Base-by-base conservation (phyloP, 2,888 invertebrate species). In the Mamestra brassicae region DNA sequence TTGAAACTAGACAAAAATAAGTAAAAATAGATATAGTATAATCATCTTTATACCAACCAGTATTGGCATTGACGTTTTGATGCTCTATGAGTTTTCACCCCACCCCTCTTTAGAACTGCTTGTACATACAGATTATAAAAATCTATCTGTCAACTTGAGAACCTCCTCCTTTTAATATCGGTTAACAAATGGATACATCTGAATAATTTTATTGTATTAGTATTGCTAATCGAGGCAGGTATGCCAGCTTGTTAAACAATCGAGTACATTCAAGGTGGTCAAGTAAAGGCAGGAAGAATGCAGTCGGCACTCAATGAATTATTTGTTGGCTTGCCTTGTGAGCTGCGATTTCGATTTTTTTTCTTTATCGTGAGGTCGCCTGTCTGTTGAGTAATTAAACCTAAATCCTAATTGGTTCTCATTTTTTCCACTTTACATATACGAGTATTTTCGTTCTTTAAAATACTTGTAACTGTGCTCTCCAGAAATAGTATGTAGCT, bases 251-350 rank as follows among this genome's bases (percentile, higher is more conserved):
- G 79, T 81, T 86, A 78, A 88, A 90, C 90, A 89, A 89, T 91
- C 89, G 85, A 89, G 85, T 88, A 84, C 85, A 89, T 85, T 94
- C 95, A 95, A 95, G 95, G 95, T 90, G 85, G 92, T 87, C 93
- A 73, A 88, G 94, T 92, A 89, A 89, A 92, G 89, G 91, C 90
- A 92, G 93, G 94, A 94, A 94, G 94, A 95, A 95, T 95, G 95
- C 91, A 90, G 92, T 82, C 85, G 79, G 86, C 74, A 84, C 74
- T 87, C 86, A 76, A 78, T 87, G 83, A 81, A 81, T 80, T 88
- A 85, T 84, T 26, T 89, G 89, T 90, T 89, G 86, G 83, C 69
- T 84, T 87, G 88, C 90, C 87, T 90, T 90, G 86, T 74, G 45
- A 45, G 65, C 75, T 67, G 69, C 65, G 70, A 70, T 84, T 76